Conservation (phyloP, 2,888 invertebrate species). For the Hydrotaea diabolus region DNA sequence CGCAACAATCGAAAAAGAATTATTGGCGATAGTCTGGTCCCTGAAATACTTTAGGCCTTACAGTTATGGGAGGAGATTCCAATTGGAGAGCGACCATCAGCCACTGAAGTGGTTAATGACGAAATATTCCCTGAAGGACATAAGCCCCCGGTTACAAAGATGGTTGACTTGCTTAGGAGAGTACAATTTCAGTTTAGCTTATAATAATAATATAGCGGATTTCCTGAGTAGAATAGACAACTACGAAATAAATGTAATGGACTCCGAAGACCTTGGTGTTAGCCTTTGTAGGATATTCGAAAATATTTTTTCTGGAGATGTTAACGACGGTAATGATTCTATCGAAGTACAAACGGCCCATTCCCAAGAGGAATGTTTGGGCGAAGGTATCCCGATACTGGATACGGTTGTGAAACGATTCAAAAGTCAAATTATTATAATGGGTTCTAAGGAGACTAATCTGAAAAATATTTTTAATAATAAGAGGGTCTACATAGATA, state of each 20-base stretch:
- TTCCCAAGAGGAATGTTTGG: too few relatives aligned
- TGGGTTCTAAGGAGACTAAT: not conserved
- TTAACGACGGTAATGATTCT: not conserved
- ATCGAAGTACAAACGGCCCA: not conserved
- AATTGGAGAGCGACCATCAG: too few relatives aligned
- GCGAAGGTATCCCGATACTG: not conserved
- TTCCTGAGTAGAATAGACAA: not conserved
- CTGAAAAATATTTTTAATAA: slow-evolving; percentile 25
- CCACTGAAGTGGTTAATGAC: too few relatives aligned
- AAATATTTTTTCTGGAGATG: not conserved
- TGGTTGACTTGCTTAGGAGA: too few relatives aligned
- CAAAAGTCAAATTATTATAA: not conserved
- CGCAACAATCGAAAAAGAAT: too few relatives aligned
- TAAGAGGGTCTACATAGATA: slow-evolving; percentile 38
- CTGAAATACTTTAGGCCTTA: not conserved
- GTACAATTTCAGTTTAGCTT: too few relatives aligned
- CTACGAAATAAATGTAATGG: not conserved
- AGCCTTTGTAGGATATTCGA: not conserved
- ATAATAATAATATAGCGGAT: not conserved
- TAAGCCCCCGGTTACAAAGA: too few relatives aligned
- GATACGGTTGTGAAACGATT: not conserved
- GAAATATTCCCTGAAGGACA: too few relatives aligned
- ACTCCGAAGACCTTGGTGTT: not conserved
- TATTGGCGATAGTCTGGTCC: slow-evolving; percentile 13
- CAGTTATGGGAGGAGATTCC: too few relatives aligned